Evolutionary conservation across 2,113 vertebrate species (phyloP).

Genomic region (Cacatua alba): DNA sequence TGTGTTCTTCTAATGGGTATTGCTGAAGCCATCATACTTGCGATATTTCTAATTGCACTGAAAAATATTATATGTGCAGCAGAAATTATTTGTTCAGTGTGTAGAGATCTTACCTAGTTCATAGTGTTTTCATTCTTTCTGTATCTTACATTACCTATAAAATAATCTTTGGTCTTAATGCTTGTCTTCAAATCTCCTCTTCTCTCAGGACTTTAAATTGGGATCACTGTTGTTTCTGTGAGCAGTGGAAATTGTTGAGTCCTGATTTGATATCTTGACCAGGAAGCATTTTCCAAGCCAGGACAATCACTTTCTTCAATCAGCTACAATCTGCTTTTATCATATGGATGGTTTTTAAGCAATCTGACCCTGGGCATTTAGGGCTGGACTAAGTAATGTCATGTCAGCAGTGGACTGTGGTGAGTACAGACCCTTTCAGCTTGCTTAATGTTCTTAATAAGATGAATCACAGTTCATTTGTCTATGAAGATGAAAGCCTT

Average conservation of each 20-base stretch:
- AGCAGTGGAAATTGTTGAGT: background rate
- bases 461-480: background rate
- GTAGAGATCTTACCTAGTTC: rapidly evolving
- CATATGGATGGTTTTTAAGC: background rate
- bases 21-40: background rate
- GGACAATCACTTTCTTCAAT: background rate
- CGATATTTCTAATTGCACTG: background rate
- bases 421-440: background rate
- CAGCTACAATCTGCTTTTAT: background rate
- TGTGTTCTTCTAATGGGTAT: background rate
- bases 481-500: background rate
- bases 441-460: background rate
- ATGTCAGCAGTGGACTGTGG: background rate
- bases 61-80: background rate
- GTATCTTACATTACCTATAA: background rate
- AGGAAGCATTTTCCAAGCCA: background rate
- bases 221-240: background rate
- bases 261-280: background rate
- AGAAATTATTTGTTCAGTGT: background rate
- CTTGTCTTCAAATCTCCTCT: background rate
- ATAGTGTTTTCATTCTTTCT: background rate
- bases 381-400: background rate
- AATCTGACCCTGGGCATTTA: background rate
- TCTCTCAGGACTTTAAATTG: background rate
- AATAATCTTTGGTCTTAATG: background rate